Percentiles rank a stretch among this genome's conserved stretches.
Evolutionary conservation across 2,797 vertebrate species (phyloP).

Genomic region (Premnoplex brunnescens): DNA sequence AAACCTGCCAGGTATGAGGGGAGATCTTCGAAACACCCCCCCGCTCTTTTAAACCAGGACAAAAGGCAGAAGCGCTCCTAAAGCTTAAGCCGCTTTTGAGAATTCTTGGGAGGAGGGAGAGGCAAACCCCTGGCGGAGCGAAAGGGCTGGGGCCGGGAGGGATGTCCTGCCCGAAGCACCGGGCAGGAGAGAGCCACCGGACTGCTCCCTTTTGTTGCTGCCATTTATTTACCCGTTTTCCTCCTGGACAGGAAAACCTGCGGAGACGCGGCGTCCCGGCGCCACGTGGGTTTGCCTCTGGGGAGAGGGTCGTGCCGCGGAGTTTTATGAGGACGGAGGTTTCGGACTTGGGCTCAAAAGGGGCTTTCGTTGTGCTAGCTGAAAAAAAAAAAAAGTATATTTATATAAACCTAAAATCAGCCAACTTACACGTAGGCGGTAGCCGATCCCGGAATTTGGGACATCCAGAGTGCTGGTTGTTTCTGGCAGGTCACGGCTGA

Average conservation of each 20-base stretch:
- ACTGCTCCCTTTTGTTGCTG: background rate
- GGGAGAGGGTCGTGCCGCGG: background rate
- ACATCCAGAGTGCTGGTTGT: background rate
- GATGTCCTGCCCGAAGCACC: background rate
- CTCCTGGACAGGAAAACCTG: constrained; percentile 9
- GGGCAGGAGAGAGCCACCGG: background rate
- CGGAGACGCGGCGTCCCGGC: background rate
- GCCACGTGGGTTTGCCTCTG: constrained; percentile 37
- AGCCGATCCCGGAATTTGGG: background rate
- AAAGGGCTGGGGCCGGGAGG: no score
- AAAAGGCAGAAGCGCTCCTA: background rate
- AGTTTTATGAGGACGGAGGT: background rate
- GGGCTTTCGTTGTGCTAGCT: background rate
- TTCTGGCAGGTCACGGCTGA: background rate
- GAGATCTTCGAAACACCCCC: background rate
- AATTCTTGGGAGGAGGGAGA: background rate
- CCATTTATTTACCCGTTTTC: background rate
- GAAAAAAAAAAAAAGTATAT: background rate
- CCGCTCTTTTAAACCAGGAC: background rate
- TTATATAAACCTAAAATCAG: background rate
- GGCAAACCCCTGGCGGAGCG: background rate
- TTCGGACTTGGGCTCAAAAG: background rate
- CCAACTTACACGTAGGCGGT: background rate
- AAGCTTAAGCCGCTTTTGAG: background rate
- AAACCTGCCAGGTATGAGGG: background rate